These are phyloP conservation scores for Mycteria americana DNA, from an alignment of 2,797 vertebrate genomes.

Conservation along the genomic window DNA sequence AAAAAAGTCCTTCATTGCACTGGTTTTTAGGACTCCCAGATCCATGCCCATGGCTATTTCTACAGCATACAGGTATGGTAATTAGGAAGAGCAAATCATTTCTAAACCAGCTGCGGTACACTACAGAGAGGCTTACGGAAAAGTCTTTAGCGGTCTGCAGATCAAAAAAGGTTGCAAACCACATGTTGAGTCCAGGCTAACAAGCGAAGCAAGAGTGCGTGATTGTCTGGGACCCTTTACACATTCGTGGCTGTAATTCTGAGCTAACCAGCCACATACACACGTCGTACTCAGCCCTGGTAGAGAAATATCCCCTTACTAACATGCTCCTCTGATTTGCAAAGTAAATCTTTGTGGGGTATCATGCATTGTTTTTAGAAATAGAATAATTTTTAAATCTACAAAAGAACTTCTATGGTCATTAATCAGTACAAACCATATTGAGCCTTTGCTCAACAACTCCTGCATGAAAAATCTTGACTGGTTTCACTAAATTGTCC, in stretches of 20 bases:
- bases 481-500: not conserved
- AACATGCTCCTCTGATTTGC: not conserved
- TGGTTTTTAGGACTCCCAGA: not conserved
- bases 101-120: not conserved
- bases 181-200: not conserved
- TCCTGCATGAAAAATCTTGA: not conserved
- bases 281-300: not conserved
- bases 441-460: not conserved
- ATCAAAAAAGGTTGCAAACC: not conserved
- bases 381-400: not conserved
- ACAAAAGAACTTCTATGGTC: not conserved
- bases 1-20: not conserved
- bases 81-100: not conserved
- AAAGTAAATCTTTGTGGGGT: not conserved
- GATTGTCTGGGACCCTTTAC: not conserved
- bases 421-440: not conserved
- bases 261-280: not conserved
- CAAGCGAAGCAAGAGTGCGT: not conserved
- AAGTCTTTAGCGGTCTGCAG: not conserved
- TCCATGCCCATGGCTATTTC: not conserved
- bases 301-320: not conserved
- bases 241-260: fast-evolving
- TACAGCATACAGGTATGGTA: not conserved
- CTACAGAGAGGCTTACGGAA: not conserved
- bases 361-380: not conserved